phyloP scores from a whole-genome alignment of 2,888 invertebrate species.

The Abrostola triplasia region DNA sequence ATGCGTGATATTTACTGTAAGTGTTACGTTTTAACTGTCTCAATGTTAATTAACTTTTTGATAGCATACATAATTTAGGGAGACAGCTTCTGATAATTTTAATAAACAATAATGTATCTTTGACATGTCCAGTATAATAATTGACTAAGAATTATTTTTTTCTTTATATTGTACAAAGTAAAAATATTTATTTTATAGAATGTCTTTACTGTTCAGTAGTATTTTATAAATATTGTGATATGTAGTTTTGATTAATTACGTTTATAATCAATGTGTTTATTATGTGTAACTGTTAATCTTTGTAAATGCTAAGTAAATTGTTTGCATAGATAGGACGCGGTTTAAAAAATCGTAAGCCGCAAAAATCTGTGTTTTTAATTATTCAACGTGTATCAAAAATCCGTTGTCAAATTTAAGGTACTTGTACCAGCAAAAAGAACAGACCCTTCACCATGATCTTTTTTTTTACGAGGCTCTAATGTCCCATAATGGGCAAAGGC shows the following conservation, averaged over 20 bases:
- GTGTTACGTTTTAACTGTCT: not conserved
- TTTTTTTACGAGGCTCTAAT: too few relatives aligned
- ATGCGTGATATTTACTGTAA: not conserved
- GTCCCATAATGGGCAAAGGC: too few relatives aligned
- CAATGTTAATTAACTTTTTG: not conserved
- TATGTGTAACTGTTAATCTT: too few relatives aligned
- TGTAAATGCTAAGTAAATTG: too few relatives aligned
- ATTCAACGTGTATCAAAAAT: too few relatives aligned
- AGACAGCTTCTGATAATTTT: not conserved
- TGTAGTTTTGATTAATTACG: conserved; percentile 6
- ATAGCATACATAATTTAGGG: not conserved
- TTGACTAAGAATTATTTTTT: conserved; percentile 3
- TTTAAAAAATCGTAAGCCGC: not conserved
- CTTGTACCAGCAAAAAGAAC: too few relatives aligned
- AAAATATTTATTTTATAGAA: not conserved
- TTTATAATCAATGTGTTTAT: not conserved
- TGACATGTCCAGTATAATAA: not conserved
- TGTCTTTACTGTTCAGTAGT: not conserved
- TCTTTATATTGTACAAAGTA: not conserved
- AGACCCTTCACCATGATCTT: too few relatives aligned
- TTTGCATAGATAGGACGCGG: not conserved
- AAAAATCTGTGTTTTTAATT: not conserved
- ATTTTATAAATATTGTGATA: conserved; percentile 10
- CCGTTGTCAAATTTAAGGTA: too few relatives aligned
- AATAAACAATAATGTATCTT: not conserved